Evolutionary conservation across 2,888 invertebrate species (phyloP).

Genomic region (Andrena trimmerana): DNA sequence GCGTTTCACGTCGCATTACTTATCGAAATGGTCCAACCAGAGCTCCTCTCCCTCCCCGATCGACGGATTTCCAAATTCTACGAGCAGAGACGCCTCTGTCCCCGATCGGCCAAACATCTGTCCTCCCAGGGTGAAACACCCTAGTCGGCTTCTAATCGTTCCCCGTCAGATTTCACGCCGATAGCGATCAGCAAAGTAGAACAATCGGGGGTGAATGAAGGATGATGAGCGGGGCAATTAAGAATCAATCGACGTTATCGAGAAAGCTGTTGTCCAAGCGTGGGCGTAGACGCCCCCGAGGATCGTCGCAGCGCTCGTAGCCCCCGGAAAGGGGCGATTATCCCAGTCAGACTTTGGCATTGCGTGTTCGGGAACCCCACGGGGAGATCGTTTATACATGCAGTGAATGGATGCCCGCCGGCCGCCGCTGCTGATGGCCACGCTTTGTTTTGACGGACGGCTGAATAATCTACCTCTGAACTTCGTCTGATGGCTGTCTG

Average conservation of each 20-base stretch:
- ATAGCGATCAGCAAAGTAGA: too few relatives aligned
- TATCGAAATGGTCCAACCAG: constrained; percentile 57
- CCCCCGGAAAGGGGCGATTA: background rate
- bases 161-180: too few relatives aligned
- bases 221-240: background rate
- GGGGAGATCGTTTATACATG: constrained; percentile 76
- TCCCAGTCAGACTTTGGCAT: constrained; percentile 70
- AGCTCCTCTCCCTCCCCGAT: constrained; percentile 11
- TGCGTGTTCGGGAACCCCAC: constrained; percentile 72
- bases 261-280: background rate
- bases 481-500: constrained; percentile 72
- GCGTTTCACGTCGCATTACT: constrained; percentile 75
- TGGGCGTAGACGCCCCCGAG: background rate
- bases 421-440: constrained; percentile 77
- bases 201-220: background rate
- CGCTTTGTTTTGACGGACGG: constrained; percentile 81
- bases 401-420: constrained; percentile 72
- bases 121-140: too few relatives aligned
- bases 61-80: constrained; percentile 45
- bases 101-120: background rate
- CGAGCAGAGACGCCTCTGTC: background rate
- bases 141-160: background rate
- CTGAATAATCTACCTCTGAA: constrained; percentile 80
- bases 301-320: too few relatives aligned
- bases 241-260: background rate